A percentile compares a stretch with the other conserved stretches of the same genome.
Evolutionary conservation across 2,113 vertebrate species (phyloP).

Genomic region (Chionodraco myersi): DNA sequence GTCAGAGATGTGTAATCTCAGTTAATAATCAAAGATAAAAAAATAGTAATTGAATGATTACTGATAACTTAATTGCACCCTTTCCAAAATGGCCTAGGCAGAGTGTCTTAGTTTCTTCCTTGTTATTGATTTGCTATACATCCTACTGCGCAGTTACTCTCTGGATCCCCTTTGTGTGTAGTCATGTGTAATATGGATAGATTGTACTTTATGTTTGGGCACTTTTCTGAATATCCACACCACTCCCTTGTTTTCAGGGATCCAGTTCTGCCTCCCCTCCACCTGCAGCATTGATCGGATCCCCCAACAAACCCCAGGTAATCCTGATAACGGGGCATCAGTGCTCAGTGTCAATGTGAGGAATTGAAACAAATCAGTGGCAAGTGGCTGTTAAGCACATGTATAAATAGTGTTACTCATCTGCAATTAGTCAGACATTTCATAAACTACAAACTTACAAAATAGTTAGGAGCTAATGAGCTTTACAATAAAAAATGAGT

Average conservation of each 20-base stretch:
- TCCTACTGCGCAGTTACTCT: neutral
- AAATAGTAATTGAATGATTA: neutral
- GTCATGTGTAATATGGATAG: slow-evolving; percentile 22
- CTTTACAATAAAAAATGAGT: neutral
- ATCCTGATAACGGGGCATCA: slow-evolving; percentile 40
- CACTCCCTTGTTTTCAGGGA: slow-evolving; percentile 81
- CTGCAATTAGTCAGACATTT: too few species aligned
- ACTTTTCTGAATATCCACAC: slow-evolving; percentile 69
- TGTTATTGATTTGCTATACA: neutral
- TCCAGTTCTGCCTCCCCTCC: slow-evolving; percentile 85
- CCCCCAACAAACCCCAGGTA: slow-evolving; percentile 82
- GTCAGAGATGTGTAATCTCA: neutral
- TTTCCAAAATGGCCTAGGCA: neutral
- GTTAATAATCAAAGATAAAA: neutral
- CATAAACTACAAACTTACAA: too few species aligned
- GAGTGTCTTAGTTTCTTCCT: neutral
- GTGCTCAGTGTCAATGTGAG: neutral
- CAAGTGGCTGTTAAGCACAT: neutral
- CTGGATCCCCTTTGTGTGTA: slow-evolving; percentile 6
- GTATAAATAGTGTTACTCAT: neutral
- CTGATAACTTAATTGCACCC: too few species aligned
- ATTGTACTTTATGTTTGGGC: slow-evolving; percentile 48
- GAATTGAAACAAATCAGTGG: slow-evolving; percentile 2
- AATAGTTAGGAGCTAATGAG: too few species aligned
- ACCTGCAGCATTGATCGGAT: slow-evolving; percentile 80